Conservation (phyloP, 2,113 vertebrate species). For the Chloropsis cyanopogon region DNA sequence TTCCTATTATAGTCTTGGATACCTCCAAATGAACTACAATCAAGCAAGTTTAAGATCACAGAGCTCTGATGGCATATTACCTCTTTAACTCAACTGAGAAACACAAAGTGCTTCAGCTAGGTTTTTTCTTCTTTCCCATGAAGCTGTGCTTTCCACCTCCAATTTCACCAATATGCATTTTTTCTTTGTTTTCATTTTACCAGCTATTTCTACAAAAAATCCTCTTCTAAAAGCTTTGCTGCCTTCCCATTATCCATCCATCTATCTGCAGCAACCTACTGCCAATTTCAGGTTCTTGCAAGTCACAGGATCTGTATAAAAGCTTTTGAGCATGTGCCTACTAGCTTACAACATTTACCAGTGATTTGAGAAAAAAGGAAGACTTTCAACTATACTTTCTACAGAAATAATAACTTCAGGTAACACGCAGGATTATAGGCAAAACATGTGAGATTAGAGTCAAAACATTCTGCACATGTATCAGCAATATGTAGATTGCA, state of each 20-base stretch:
- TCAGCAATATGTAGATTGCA: background rate
- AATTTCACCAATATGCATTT: background rate
- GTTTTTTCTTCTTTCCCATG: background rate
- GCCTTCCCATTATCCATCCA: background rate
- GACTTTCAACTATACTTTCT: background rate
- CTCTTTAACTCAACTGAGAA: background rate
- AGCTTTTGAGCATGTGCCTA: background rate
- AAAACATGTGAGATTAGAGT: background rate
- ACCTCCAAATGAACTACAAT: background rate
- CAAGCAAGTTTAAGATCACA: background rate
- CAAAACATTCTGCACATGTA: background rate
- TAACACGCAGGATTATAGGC: rapidly evolving
- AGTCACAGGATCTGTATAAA: background rate
- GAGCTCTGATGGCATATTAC: background rate
- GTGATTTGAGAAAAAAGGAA: background rate
- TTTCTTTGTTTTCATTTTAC: background rate
- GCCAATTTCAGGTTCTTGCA: background rate
- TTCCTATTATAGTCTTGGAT: background rate
- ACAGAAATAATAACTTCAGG: background rate
- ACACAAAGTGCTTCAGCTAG: background rate
- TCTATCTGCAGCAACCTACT: background rate
- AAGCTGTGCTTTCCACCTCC: background rate
- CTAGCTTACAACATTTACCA: background rate
- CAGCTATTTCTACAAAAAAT: background rate
- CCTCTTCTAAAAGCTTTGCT: background rate